phyloP scores from a whole-genome alignment of 2,797 vertebrate genomes.

The Sarcoramphus papa region DNA sequence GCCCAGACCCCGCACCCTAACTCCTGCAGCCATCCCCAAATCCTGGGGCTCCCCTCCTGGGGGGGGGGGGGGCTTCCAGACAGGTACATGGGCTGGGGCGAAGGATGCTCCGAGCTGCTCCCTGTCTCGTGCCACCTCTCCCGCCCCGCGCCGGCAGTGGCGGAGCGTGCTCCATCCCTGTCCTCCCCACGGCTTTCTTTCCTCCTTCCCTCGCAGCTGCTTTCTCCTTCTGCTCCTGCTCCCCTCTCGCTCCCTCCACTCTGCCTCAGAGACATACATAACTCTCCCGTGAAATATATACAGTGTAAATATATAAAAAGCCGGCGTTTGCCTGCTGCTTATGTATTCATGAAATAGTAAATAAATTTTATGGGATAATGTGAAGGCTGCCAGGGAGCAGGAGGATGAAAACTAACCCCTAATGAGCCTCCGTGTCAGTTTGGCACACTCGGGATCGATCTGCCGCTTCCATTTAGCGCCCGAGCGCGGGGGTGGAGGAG shows the following conservation, averaged over 20 bases:
- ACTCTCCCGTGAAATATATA: constrained; percentile 82
- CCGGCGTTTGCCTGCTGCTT: constrained; percentile 81
- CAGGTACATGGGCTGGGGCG: rapidly evolving
- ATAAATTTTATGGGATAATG: constrained; percentile 86
- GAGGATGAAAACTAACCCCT: constrained; percentile 78
- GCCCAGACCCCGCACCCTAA: background rate
- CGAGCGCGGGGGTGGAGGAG: background rate
- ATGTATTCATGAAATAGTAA: constrained; percentile 86
- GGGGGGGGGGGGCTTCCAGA: background rate
- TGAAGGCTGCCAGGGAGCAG: constrained; percentile 81
- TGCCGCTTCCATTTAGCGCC: constrained; percentile 52
- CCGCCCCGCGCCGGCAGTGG: background rate
- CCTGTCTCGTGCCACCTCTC: background rate
- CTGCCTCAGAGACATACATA: constrained; percentile 77
- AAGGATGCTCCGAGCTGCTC: background rate
- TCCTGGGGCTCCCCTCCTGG: background rate
- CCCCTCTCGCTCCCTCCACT: constrained; percentile 61
- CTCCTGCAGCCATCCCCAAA: background rate
- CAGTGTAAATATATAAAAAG: constrained; percentile 85
- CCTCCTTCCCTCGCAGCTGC: constrained; percentile 67
- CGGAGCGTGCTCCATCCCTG: background rate
- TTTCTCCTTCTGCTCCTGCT: constrained; percentile 72
- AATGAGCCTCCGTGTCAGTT: constrained; percentile 75
- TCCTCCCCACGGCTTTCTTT: background rate
- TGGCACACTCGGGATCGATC: constrained; percentile 73